Evolutionary conservation across 1,140 invertebrate genomes (phyloP).

Genomic region (Sinonovacula constricta): DNA sequence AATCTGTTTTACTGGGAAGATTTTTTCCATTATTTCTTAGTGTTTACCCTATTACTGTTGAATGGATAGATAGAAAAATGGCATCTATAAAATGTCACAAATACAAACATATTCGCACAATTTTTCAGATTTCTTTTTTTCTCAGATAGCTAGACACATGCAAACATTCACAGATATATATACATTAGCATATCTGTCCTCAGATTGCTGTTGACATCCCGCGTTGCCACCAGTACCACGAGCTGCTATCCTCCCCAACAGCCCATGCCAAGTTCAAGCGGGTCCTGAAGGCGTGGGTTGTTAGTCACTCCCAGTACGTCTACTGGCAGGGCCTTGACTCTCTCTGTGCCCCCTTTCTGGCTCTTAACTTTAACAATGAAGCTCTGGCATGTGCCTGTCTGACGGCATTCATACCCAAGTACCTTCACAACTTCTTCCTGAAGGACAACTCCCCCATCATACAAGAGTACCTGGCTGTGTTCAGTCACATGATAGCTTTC

Average conservation of each 20-base stretch:
- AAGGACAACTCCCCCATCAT: slow-evolving; percentile 98
- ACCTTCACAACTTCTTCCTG: slow-evolving; percentile 98
- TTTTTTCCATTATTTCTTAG: no score
- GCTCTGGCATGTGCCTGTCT: slow-evolving; percentile 96
- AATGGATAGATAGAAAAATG: no score
- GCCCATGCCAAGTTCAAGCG: slow-evolving; percentile 91
- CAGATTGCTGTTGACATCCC: slow-evolving; percentile 99
- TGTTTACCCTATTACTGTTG: no score
- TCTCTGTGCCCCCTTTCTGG: slow-evolving; percentile 97
- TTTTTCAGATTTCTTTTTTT: no score
- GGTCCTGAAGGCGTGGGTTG: slow-evolving; percentile 97
- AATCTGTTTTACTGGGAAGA: no score
- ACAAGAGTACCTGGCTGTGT: slow-evolving; percentile 98
- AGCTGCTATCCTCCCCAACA: slow-evolving; percentile 93
- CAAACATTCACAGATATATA: no score
- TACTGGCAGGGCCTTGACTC: slow-evolving; percentile 99
- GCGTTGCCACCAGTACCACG: slow-evolving; percentile 99
- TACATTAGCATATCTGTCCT: neutral
- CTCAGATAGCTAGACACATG: no score
- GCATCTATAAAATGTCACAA: no score
- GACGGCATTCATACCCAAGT: slow-evolving; percentile 96
- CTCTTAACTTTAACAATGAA: slow-evolving; percentile 98
- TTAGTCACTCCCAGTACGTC: slow-evolving; percentile 95
- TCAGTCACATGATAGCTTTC: slow-evolving; percentile 96
- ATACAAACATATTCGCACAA: no score